Evolutionary conservation across 2,797 vertebrate species (phyloP), one percentile per base, ranked within the genome.

Genomic region (Tragopan temminckii): DNA sequence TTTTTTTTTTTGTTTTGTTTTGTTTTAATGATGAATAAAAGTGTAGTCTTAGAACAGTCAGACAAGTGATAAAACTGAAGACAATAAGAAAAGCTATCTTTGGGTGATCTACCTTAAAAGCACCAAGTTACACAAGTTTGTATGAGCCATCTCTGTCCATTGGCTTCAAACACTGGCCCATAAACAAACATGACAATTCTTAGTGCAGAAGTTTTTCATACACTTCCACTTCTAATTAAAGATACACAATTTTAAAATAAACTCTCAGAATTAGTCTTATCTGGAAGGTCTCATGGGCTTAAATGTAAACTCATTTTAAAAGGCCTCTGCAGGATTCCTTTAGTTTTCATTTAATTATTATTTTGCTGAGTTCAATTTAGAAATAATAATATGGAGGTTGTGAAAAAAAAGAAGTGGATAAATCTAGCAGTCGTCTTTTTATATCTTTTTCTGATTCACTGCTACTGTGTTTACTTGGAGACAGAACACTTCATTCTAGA

Each of bases 401-500:
- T 71, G 38, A 9, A 81, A 61, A 52, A 53, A 58, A 62, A 58
- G 82, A 67, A 94, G 79, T 53, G 81, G 36, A 52, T 86, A 78
- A 90, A 78, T 83, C 31, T 38, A 85, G 7, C 46, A 80, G 36
- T 42, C 15, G 2, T 24, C 13, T 62, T 95, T 96, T 96, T 89
- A 80, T 69, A 25, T 63, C 33, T 20, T 78, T 71, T 79, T 88
- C 33, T 84, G 24, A 85, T 84, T 78, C 85, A 58, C 50, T 89
- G 59, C 67, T 90, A 45, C 58, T 66, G 9, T 75, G 83, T 94
- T 95, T 20, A 13, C 85, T 94, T 80, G 83, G 91, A 96, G 82
- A 96, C 67, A 94, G 96, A 97, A 92, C 83, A 95, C 94, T 98
- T 97, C 95, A 96, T 97, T 97, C 96, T 96, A 96, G 95, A 97